Evolutionary conservation across 2,888 invertebrate species (phyloP), one percentile per base, ranked within the genome.

Genomic region (Lacanobia wlatinum): DNA sequence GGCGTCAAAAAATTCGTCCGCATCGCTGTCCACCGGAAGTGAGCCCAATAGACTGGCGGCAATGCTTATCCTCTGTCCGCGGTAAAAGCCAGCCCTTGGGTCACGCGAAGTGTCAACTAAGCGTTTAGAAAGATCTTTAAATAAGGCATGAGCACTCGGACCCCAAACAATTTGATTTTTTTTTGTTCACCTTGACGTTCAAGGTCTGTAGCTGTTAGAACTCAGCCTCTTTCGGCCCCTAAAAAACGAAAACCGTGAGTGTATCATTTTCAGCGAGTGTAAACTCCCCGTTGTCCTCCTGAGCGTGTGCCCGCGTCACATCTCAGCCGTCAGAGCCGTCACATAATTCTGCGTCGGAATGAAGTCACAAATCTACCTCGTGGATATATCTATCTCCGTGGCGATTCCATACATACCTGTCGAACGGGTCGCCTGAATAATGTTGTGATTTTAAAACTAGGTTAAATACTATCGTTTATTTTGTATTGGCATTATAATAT

Each of bases 351-450:
- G 87, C 85, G 87, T 85, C 86, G 73, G 91, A 93, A 95, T 94
- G 93, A 93, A 94, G 94, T 89, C 90, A 93, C 95, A 95, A 95
- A 94, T 94, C 94, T 89, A 78, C 78, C 83, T 82, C 73, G 84
- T 78, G 85, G 70, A 84, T 82, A 88, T 89, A 90, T 91, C 89
- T 89, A 90, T 90, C 88, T 89, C 79, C 38, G 46, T 74, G 81
- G 84, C 87, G 84, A 88, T 89, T 85, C 87, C 87, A 83, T 86
- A 84, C 87, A 85, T 85, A 87, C 85, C 83, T 83, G 87, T 84
- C 80, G 70, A 64, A 70, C 73, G 38, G 73, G 50, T 75, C 48
- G 61, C 66, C 79, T 81, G 80, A 82, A 86, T 87, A 83, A 87
- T 85, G 87, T 84, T 73, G 78, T 55, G 74, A 83, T 86, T 86